Base-by-base conservation (phyloP, 1,140 invertebrate genomes). In the Hyles euphorbiae region DNA sequence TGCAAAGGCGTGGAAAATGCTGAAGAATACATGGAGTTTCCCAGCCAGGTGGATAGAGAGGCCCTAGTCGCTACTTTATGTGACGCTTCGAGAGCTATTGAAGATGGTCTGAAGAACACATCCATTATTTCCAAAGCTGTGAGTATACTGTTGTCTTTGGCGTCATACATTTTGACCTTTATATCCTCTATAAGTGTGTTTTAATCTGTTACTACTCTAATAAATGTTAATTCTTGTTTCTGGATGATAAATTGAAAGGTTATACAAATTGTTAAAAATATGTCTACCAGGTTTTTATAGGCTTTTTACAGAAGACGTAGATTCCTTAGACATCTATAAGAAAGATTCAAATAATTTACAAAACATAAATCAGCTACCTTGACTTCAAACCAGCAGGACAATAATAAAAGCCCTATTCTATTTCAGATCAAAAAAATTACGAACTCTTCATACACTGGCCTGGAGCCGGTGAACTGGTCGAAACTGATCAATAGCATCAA, bases 401-500 rank as follows among this genome's bases (percentile, higher is more conserved):
- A 1, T 0, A 22, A 22, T 22, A 5, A 48, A 48, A 10, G 5
- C 3, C 46, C n/a, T 32, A 52, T 60, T 58, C 36, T 5, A 5
- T 70, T 67, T 34, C 64, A 87, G 84, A 70, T 87, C 53, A 51
- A 53, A 36, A 58, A 59, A 47, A 62, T 87, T 51, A 72, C 52
- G 50, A 76, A 69, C 4, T 67, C 68, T 3, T 61, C 65, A 12
- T 72, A 78, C 52, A 62, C 56, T 43, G 32, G 56, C 0, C 43
- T 74, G 34, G 74, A 72, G 10, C 63, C 66, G 8, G 70, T 90
- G 0, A 71, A 88, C 49, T 90, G 87, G 87, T 85, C 75, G 0
- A 60, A 69, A 56, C 62, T 90, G 3, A 89, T 89, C 48, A 78
- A 67, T 34, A 76, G 63, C 4, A 52, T 89, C 10, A 84, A 85